A percentile compares a stretch with the other conserved stretches of the same genome.
Conservation (phyloP, 2,113 vertebrate genomes). For the Apodemus speciosus region DNA sequence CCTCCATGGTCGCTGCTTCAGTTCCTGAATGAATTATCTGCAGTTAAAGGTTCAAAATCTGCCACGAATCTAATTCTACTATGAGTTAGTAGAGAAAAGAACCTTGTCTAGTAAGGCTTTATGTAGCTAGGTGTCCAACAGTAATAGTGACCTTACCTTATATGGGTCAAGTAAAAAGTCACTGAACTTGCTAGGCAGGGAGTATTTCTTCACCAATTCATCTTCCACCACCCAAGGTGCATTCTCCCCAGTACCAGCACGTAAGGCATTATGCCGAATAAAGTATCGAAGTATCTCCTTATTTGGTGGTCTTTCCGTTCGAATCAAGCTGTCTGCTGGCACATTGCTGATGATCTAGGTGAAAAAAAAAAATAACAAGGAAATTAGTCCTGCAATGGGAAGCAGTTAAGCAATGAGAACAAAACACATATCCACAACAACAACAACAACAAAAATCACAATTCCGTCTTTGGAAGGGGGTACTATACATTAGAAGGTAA, state of each 20-base stretch:
- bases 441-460: not conserved
- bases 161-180: slow-evolving; percentile 97
- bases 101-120: not conserved
- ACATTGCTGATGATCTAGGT: slow-evolving; percentile 94
- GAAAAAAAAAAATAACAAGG: slow-evolving; percentile 58
- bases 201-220: slow-evolving; percentile 95
- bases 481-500: slow-evolving; percentile 38
- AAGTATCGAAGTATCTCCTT: slow-evolving; percentile 99
- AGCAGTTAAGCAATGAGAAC: slow-evolving; percentile 36
- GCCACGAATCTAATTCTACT: not conserved
- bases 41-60: slow-evolving; percentile 35
- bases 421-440: slow-evolving; percentile 26
- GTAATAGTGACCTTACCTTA: slow-evolving; percentile 88
- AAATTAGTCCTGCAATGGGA: slow-evolving; percentile 5
- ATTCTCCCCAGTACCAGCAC: slow-evolving; percentile 93
- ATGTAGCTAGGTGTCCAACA: not conserved
- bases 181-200: slow-evolving; percentile 96
- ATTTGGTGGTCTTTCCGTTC: slow-evolving; percentile 96
- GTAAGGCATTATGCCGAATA: slow-evolving; percentile 94
- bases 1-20: not conserved
- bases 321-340: slow-evolving; percentile 92
- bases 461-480: not conserved
- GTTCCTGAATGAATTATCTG: slow-evolving; percentile 30
- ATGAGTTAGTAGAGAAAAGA: not conserved
- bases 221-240: slow-evolving; percentile 99